Evolutionary conservation across 1,140 invertebrate genomes (phyloP), one percentile per base, ranked within the genome.

Genomic region (Caenorhabditis tropicalis): DNA sequence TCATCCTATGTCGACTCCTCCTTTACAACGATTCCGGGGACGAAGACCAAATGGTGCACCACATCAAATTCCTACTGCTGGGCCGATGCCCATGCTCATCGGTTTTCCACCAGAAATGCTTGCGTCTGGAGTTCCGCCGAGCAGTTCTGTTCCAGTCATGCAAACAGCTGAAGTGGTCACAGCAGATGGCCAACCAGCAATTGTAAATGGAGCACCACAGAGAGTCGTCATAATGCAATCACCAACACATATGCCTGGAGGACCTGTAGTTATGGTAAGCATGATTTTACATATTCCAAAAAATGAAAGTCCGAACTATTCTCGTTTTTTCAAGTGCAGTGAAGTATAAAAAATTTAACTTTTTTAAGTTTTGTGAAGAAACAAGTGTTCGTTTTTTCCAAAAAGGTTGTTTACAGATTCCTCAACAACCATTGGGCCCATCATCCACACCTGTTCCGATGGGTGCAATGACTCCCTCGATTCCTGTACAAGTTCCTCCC

Each of bases 61-160:
- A 74, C 36, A 33, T n/a, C 65, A 33, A 7, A 33, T 5, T 43
- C 65, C 65, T n/a, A n/a, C n/a, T n/a, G n/a, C n/a, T 19, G 36
- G 36, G n/a, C n/a, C 36, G 2, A 43, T 74, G 65, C 65, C 65
- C 2, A 74, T 74, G 65, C 19, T 74, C 7, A 24, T 74, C 27
- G 36, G 36, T 16, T 65, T 43, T 29, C 49, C 56, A 31, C 82
- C 82, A 65, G 56, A 83, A 60, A 33, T 82, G 51, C 60, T 82
- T 24, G 31, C 24, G 7, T 12, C 81, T 31, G 81, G 56, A 51
- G 43, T 83, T 4, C 53, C 53, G 5, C 46, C 39, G 1, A 36
- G n/a, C n/a, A 19, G 33, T 21, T 12, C 82, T 21, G 48, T 82
- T 19, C 39, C 82, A 2, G 27, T 83, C 39, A 74, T 83, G 82